These are phyloP conservation scores for Arctia plantaginis DNA, from an alignment of 2,888 invertebrate genomes.

Conservation along the genomic window DNA sequence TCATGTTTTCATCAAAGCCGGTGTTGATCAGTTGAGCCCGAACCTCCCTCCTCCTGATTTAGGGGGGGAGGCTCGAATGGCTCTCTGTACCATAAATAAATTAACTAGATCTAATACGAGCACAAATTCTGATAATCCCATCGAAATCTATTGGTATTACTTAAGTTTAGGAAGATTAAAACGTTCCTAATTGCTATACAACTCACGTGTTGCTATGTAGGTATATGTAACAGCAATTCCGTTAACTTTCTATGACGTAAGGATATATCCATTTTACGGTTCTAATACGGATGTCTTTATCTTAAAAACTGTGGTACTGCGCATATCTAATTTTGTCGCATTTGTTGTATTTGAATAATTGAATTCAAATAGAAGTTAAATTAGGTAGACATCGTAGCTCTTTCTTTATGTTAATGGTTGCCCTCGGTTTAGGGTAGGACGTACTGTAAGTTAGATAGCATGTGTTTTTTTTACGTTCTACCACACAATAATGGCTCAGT, in stretches of 20 bases:
- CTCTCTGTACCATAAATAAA: too few species aligned
- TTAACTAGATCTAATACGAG: neutral
- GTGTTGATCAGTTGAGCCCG: too few species aligned
- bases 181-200: conserved; percentile 49
- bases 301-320: conserved; percentile 39
- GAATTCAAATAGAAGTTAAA: neutral
- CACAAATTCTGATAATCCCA: neutral
- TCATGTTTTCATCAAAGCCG: too few species aligned
- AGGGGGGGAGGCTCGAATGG: too few species aligned
- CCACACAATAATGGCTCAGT: too few species aligned
- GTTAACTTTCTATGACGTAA: conserved; percentile 49
- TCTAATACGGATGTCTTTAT: conserved; percentile 41
- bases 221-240: conserved; percentile 40
- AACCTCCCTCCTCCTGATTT: too few species aligned
- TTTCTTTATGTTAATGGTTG: neutral
- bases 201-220: conserved; percentile 33
- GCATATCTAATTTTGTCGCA: conserved; percentile 40
- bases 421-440: neutral
- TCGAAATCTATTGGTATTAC: conserved; percentile 17
- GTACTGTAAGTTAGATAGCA: neutral
- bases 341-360: conserved; percentile 18
- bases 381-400: neutral
- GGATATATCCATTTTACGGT: conserved; percentile 7
- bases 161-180: conserved; percentile 19
- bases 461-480: too few species aligned